A percentile compares a stretch with the other conserved stretches of the same genome.
phyloP scores from a whole-genome alignment of 2,888 invertebrate genomes.

The Dryobotodes eremita region DNA sequence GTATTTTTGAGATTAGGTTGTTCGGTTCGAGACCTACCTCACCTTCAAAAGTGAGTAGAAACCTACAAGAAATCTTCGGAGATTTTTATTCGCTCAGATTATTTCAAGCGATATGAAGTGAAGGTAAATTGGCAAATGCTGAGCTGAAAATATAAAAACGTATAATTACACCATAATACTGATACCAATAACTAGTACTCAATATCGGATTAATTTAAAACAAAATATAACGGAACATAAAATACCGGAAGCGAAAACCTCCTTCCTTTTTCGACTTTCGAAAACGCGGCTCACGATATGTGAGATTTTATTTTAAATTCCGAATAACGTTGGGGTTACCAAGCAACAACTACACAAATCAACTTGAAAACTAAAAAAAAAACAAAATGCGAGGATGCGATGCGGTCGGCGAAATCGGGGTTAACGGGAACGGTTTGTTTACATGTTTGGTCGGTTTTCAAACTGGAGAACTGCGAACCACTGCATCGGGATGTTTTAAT shows the following conservation, averaged over 20 bases:
- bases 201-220: not conserved
- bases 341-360: conserved; percentile 79
- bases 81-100: not conserved
- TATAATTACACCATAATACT: not conserved
- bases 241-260: conserved; percentile 17
- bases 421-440: conserved; percentile 84
- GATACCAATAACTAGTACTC: not conserved
- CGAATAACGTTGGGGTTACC: conserved; percentile 68
- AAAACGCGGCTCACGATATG: conserved; percentile 35
- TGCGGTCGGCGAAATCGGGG: conserved; percentile 79
- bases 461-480: conserved; percentile 70
- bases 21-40: too few relatives aligned
- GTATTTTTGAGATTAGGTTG: conserved; percentile 3
- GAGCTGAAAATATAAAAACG: too few relatives aligned
- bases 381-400: conserved; percentile 72
- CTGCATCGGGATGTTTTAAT: conserved; percentile 78
- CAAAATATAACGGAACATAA: not conserved
- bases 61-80: not conserved
- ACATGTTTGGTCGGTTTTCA: conserved; percentile 78
- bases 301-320: conserved; percentile 68
- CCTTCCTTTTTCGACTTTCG: conserved; percentile 14
- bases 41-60: not conserved
- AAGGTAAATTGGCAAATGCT: not conserved
- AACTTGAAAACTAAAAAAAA: conserved; percentile 77
- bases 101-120: not conserved